Conservation (phyloP, 2,888 invertebrate species). For the Diachrysia chrysitis region DNA sequence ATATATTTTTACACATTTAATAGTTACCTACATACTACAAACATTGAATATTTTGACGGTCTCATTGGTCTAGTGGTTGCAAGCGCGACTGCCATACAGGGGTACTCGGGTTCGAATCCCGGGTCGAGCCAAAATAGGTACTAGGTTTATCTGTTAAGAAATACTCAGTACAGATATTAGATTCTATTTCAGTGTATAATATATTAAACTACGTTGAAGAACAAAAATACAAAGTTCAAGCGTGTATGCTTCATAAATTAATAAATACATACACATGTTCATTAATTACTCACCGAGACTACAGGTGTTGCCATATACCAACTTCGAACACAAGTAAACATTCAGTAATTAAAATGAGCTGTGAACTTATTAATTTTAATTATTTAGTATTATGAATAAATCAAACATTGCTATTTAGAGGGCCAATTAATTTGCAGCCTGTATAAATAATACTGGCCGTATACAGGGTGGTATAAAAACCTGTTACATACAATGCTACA, state of each 20-base stretch:
- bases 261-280: neutral
- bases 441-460: slow-evolving; percentile 19
- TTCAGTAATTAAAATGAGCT: slow-evolving; percentile 14
- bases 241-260: neutral
- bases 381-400: slow-evolving; percentile 28
- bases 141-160: no score
- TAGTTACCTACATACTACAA: no score
- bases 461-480: slow-evolving; percentile 37
- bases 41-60: no score
- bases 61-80: no score
- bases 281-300: slow-evolving; percentile 7
- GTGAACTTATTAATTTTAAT: slow-evolving; percentile 26
- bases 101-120: no score
- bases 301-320: slow-evolving; percentile 10
- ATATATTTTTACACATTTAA: no score
- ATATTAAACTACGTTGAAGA: no score
- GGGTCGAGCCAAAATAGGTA: no score
- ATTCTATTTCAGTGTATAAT: no score
- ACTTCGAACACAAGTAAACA: slow-evolving; percentile 10
- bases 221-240: no score
- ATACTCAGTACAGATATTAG: no score
- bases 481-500: slow-evolving; percentile 12
- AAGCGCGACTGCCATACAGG: no score
- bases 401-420: slow-evolving; percentile 23
- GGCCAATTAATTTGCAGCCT: slow-evolving; percentile 46